Evolutionary conservation across 2,888 invertebrate species (phyloP).

Genomic region (Conops quadrifasciatus): DNA sequence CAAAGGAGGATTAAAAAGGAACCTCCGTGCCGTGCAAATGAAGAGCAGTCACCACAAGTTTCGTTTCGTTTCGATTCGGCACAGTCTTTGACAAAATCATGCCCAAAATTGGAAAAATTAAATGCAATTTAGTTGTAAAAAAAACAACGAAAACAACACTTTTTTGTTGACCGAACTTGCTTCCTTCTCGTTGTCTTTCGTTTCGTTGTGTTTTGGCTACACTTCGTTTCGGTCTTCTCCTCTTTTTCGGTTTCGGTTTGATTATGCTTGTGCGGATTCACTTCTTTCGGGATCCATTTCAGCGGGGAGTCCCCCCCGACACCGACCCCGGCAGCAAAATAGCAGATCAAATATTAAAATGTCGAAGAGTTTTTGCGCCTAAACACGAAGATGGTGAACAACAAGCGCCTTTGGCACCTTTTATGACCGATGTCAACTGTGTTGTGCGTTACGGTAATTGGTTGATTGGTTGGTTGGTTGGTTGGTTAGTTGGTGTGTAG

Average conservation of each 20-base stretch:
- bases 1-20: no score
- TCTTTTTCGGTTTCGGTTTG: not conserved
- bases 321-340: conserved; percentile 10
- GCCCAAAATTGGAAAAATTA: not conserved
- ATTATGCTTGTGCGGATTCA: no score
- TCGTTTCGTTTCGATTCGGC: no score
- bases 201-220: no score
- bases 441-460: conserved; percentile 16
- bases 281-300: conserved; percentile 14
- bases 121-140: not conserved
- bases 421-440: conserved; percentile 32
- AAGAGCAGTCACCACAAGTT: no score
- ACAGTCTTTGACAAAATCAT: not conserved
- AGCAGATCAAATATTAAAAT: conserved; percentile 22
- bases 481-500: no score
- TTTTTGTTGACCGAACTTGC: no score
- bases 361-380: conserved; percentile 7
- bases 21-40: no score
- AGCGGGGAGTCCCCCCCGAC: conserved; percentile 18
- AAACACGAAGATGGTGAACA: conserved; percentile 28
- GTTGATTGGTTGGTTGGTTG: conserved; percentile 6
- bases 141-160: not conserved
- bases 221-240: no score
- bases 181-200: no score
- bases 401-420: conserved; percentile 33